Evolutionary conservation across 2,888 invertebrate genomes (phyloP), one percentile per base, ranked within the genome.

Genomic region (Trissolcus brochymenae): DNA sequence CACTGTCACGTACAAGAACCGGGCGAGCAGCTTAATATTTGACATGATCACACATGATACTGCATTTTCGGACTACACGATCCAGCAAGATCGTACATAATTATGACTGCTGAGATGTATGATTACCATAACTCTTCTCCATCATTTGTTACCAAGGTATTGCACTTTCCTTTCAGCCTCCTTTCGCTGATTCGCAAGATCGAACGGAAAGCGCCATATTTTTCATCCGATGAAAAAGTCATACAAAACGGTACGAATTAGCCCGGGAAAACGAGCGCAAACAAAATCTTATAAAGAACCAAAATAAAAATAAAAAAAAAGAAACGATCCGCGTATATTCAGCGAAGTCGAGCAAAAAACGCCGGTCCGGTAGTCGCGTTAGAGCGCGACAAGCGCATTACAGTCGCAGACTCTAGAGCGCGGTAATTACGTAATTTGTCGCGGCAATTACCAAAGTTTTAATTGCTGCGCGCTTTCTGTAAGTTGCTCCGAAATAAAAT

Each of bases 401-500:
- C 66, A 68, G 67, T 60, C 59, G 64, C 54, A 51, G 68, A 60
- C 53, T 50, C 73, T 50, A 21, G 66, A 65, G 54, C 80, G 80
- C 79, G 82, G 79, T 81, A 83, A 84, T 83, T 83, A 82, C 84
- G 82, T 84, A 85, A 87, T 87, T 86, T 83, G 81, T 82, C 82
- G 80, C 83, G 81, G 84, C 84, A 85, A 86, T 87, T 86, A 85
- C 79, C 84, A 81, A 87, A 87, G 85, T 87, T 87, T 87, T 87
- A 86, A 87, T 86, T 86, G 83, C 83, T 76, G 79, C 81, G 79
- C 81, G 81, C 81, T 79, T 82, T 82, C 78, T 81, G 82, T 84
- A 83, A 86, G 84, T 83, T 80, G 82, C 81, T 82, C 80, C 80
- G 68, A 82, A 85, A 86, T 85, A 85, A 86, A 85, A 85, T 86